Evolutionary conservation across 2,888 invertebrate species (phyloP).

Genomic region (Mactromeris polynyma): DNA sequence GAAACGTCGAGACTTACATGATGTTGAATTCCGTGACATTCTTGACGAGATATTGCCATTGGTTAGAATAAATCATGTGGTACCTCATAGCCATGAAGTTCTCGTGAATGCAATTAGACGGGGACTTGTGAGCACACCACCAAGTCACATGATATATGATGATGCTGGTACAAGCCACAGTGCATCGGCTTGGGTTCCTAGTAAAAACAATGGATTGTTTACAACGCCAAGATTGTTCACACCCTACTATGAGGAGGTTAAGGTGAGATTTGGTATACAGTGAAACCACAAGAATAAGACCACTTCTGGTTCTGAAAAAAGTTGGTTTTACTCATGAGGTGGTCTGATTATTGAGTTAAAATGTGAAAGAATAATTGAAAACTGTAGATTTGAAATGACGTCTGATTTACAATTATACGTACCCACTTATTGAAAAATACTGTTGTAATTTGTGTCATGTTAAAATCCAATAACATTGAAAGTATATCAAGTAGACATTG

Average conservation of each 20-base stretch:
- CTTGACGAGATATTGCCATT: constrained; percentile 94
- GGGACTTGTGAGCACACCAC: constrained; percentile 93
- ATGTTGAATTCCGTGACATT: constrained; percentile 94
- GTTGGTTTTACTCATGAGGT: too few species aligned
- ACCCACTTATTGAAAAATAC: too few species aligned
- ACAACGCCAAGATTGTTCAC: constrained; percentile 96
- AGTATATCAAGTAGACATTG: too few species aligned
- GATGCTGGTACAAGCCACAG: constrained; percentile 87
- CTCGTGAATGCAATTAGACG: constrained; percentile 90
- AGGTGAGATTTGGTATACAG: constrained; percentile 88
- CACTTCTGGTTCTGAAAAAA: too few species aligned
- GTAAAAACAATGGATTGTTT: constrained; percentile 86
- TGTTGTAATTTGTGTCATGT: too few species aligned
- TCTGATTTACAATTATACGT: too few species aligned
- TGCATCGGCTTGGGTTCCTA: constrained; percentile 85
- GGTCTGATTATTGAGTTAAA: too few species aligned
- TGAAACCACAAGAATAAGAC: too few species aligned
- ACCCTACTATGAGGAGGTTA: constrained; percentile 98
- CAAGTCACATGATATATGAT: constrained; percentile 93
- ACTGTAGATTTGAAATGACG: too few species aligned
- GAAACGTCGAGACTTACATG: constrained; percentile 93
- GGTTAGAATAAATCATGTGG: constrained; percentile 95
- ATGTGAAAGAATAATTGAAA: too few species aligned
- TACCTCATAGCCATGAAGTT: constrained; percentile 91
- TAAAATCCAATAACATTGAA: too few species aligned